Base-by-base conservation (phyloP, 2,888 invertebrate genomes). In the Phorcus lineatus region DNA sequence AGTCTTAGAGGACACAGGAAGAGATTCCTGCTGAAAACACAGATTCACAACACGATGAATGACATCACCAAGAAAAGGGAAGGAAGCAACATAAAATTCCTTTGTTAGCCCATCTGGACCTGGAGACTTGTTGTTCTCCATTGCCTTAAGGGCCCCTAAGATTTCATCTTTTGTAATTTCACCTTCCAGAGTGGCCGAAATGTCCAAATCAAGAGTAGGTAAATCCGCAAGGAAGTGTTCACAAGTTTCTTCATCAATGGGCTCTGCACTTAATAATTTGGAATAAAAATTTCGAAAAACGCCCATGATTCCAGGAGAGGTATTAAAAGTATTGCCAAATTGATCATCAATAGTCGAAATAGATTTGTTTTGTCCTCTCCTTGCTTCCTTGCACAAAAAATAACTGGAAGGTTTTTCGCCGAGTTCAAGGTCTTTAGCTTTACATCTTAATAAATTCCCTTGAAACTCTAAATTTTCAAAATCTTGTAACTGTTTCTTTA, bases 21-120 rank as follows among this genome's bases (percentile, higher is more conserved):
- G 78, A 22, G 53, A 36, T n/a, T 80, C 76, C 19, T 62, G 22
- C 17, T 77, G 19, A 77, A 79, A 82, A 78, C 62, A 70, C 13
- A 80, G 52, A 54, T 81, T 47, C 22, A 77, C 40, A 19, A 82
- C 31, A 36, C 78, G 52, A 17, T 81, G 19, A 13, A 85, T 74
- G 1, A 78, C 66, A 53, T 78, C 79, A n/a, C 53, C 40, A 53
- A 86, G 75, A 36, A 81, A 17, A 47, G 80, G 55, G n/a, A 77
- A 81, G 74, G 83, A 84, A 13, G 55, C 47, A 1, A 77, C 40
- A 62, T 83, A 86, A 78, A 85, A 83, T 74, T 85, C 84, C 67
- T 81, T 84, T 24, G 84, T 67, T 2, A 86, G 55, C 0, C 86
- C 85, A 78, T 86, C 86, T 53, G 77, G 54, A 54, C 84, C 86